These are phyloP conservation scores for Mus caroli DNA, from an alignment of 2,797 vertebrate species.

Conservation along the genomic window DNA sequence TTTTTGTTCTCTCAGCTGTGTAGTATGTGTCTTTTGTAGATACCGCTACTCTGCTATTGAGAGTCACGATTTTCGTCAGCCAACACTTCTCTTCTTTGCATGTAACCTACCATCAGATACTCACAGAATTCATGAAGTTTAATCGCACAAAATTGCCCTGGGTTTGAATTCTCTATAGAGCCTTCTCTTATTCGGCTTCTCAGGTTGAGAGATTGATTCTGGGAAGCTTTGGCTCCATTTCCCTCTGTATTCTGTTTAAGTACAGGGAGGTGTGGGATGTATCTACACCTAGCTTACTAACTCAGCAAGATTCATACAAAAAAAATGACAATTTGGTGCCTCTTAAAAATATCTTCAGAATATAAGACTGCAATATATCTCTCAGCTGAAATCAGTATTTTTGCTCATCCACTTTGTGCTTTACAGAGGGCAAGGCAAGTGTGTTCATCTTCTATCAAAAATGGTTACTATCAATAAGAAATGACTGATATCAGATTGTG, in stretches of 20 bases:
- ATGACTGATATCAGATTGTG: not conserved
- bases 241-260: not conserved
- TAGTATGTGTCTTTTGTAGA: no score
- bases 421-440: conserved; percentile 1
- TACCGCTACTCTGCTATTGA: not conserved
- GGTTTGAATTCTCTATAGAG: not conserved
- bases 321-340: not conserved
- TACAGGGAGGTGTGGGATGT: not conserved
- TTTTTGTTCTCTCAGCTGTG: not conserved
- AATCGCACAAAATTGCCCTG: not conserved
- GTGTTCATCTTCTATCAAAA: conserved; percentile 38
- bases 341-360: not conserved
- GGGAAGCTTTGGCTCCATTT: not conserved
- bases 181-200: not conserved
- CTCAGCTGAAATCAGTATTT: not conserved
- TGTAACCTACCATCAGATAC: not conserved
- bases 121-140: not conserved
- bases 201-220: not conserved
- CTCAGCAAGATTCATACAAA: not conserved
- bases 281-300: not conserved
- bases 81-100: not conserved
- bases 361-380: not conserved
- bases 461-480: not conserved
- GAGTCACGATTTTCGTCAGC: not conserved
- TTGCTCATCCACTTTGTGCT: not conserved